These are phyloP conservation scores for Formica exsecta DNA, from an alignment of 1,140 invertebrate genomes.

Conservation along the genomic window DNA sequence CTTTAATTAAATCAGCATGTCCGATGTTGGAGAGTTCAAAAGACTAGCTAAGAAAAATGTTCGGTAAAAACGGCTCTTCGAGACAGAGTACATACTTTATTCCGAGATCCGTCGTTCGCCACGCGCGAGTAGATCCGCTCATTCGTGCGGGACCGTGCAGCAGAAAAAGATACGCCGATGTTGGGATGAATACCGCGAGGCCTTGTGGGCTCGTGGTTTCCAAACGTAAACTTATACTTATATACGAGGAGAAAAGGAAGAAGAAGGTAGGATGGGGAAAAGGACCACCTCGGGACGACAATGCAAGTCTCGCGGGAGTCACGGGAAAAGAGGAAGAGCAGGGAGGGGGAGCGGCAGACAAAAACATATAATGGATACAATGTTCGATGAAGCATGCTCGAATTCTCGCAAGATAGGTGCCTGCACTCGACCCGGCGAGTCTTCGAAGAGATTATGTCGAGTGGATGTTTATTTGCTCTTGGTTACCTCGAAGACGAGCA, in stretches of 20 bases:
- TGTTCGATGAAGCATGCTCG: slow-evolving; percentile 72
- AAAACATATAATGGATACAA: slow-evolving; percentile 76
- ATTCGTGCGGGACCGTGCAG: slow-evolving; percentile 70
- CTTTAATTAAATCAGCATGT: slow-evolving; percentile 17
- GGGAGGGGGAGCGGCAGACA: slow-evolving; percentile 47
- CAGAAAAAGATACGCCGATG: slow-evolving; percentile 76
- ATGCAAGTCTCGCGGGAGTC: slow-evolving; percentile 71
- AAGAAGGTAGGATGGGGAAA: neutral
- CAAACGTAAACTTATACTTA: slow-evolving; percentile 78
- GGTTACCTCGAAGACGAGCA: slow-evolving; percentile 31
- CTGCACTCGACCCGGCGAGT: slow-evolving; percentile 69
- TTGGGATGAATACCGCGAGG: slow-evolving; percentile 70
- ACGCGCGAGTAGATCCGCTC: slow-evolving; percentile 72
- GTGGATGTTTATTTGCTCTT: slow-evolving; percentile 76
- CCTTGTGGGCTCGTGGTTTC: slow-evolving; percentile 68
- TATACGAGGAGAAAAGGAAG: slow-evolving; percentile 57
- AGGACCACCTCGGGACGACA: slow-evolving; percentile 66
- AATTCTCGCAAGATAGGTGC: slow-evolving; percentile 70
- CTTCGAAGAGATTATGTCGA: slow-evolving; percentile 77
- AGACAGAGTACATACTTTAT: slow-evolving; percentile 51
- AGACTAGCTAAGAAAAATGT: slow-evolving; percentile 22
- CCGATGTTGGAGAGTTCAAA: neutral
- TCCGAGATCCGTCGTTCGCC: slow-evolving; percentile 62
- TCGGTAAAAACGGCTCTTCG: slow-evolving; percentile 19
- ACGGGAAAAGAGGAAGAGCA: slow-evolving; percentile 57